These are phyloP conservation scores for Gobio occitaniae DNA, from an alignment of 2,797 vertebrate species.

Conservation along the genomic window DNA sequence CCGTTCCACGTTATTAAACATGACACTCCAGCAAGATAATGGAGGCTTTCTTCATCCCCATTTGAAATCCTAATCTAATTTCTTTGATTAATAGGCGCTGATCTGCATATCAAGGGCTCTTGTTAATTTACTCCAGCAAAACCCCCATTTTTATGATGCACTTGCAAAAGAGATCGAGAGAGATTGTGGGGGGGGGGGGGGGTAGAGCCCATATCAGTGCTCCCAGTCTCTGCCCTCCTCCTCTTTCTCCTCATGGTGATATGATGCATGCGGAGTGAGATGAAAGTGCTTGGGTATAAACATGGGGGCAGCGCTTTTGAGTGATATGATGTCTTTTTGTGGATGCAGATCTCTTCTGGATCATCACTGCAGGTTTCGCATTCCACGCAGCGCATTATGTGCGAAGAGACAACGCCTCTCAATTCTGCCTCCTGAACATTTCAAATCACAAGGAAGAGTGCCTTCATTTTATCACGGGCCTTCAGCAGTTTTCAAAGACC, in stretches of 20 bases:
- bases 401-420: conserved; percentile 30
- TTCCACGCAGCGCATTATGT: conserved; percentile 4
- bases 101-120: conserved; percentile 87
- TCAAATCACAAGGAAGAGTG: conserved; percentile 10
- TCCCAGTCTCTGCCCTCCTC: conserved; percentile 68
- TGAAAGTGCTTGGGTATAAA: conserved; percentile 50
- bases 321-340: conserved; percentile 32
- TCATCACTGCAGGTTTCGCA: conserved; percentile 33
- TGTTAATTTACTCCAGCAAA: conserved; percentile 82
- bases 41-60: conserved; percentile 87
- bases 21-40: conserved; percentile 87
- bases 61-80: conserved; percentile 88
- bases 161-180: conserved; percentile 62
- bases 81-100: conserved; percentile 85
- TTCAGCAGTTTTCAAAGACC: conserved; percentile 38
- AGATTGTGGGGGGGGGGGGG: conserved; percentile 61
- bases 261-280: conserved; percentile 52
- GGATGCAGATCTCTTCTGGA: conserved; percentile 23
- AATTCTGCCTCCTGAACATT: conserved; percentile 30
- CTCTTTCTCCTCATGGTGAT: conserved; percentile 30
- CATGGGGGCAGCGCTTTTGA: conserved; percentile 42
- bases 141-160: conserved; percentile 70
- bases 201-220: conserved; percentile 72
- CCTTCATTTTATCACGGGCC: conserved; percentile 38
- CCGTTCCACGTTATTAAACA: conserved; percentile 86